phyloP scores from a whole-genome alignment of 2,113 vertebrate genomes.

The Glaucomys volans region DNA sequence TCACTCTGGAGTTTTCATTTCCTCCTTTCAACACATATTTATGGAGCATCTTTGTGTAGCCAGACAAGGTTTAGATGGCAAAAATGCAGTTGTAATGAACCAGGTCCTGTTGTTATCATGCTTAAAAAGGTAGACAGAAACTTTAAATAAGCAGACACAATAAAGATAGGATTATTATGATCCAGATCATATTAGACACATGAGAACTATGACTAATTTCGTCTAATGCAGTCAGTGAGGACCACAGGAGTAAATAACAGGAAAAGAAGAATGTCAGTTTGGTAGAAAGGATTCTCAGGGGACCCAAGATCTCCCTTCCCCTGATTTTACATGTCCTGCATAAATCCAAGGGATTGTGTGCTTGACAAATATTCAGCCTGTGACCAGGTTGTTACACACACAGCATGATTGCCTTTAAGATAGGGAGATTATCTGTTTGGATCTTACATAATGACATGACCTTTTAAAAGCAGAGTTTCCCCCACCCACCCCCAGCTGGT shows the following conservation, averaged over 20 bases:
- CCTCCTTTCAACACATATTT: neutral
- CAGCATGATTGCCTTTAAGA: neutral
- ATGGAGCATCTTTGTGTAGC: neutral
- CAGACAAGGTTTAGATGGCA: neutral
- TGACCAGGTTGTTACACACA: neutral
- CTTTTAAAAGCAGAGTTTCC: neutral
- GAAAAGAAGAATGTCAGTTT: neutral
- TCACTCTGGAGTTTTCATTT: neutral
- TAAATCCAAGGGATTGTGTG: neutral
- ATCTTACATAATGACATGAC: neutral
- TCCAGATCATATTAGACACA: neutral
- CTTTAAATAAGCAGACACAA: neutral
- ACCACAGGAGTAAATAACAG: neutral
- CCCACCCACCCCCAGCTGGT: no score
- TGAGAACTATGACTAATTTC: neutral
- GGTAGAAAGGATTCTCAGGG: neutral
- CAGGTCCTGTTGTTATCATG: neutral
- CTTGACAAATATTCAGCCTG: no score
- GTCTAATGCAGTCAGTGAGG: neutral
- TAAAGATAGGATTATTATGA: neutral
- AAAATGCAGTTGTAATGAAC: neutral
- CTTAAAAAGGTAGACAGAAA: neutral
- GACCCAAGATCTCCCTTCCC: rapidly evolving
- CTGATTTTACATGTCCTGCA: rapidly evolving
- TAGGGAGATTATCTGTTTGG: neutral